Evolutionary conservation across 1,140 invertebrate species (phyloP).

Genomic region (Orius insidiosus): DNA sequence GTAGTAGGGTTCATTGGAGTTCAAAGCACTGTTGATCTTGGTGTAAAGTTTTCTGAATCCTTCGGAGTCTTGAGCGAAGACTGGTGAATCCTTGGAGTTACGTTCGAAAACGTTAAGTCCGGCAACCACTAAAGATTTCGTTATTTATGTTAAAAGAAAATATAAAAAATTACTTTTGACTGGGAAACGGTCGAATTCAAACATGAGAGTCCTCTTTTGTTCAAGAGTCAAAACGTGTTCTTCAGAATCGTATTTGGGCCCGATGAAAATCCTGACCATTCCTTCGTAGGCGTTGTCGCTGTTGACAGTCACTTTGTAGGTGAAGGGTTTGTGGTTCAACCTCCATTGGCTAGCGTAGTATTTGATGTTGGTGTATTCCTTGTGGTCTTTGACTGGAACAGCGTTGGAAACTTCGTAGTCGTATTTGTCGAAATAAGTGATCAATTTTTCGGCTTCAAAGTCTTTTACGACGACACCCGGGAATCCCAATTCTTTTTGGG

Average conservation of each 20-base stretch:
- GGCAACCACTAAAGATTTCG: not conserved
- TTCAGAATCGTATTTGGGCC: slow-evolving; percentile 43
- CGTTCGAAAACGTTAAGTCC: slow-evolving; percentile 7
- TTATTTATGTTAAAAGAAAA: not conserved
- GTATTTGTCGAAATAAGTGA: slow-evolving; percentile 8
- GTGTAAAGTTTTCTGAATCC: slow-evolving; percentile 8
- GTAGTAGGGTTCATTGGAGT: slow-evolving; percentile 9
- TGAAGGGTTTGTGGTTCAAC: slow-evolving; percentile 42
- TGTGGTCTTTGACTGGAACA: not conserved
- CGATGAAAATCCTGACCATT: slow-evolving; percentile 45
- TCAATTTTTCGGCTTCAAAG: slow-evolving; percentile 29
- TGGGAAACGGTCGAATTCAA: slow-evolving; percentile 25
- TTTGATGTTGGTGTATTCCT: slow-evolving; percentile 8
- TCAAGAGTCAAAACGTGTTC: slow-evolving; percentile 25
- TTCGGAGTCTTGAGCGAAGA: slow-evolving; percentile 6
- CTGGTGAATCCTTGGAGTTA: slow-evolving; percentile 8
- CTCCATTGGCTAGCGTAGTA: slow-evolving; percentile 36
- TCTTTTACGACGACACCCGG: slow-evolving; percentile 42
- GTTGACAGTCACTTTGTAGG: slow-evolving; percentile 35
- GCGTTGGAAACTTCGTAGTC: slow-evolving; percentile 10
- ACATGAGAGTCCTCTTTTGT: slow-evolving; percentile 19
- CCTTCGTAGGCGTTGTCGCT: slow-evolving; percentile 34
- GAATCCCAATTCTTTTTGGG: slow-evolving; percentile 34
- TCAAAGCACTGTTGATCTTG: slow-evolving; percentile 4
- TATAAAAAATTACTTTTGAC: slow-evolving; percentile 14